A percentile compares a stretch with the other conserved stretches of the same genome.
Conservation (phyloP, 2,113 vertebrate genomes). For the Neoarius graeffei region DNA sequence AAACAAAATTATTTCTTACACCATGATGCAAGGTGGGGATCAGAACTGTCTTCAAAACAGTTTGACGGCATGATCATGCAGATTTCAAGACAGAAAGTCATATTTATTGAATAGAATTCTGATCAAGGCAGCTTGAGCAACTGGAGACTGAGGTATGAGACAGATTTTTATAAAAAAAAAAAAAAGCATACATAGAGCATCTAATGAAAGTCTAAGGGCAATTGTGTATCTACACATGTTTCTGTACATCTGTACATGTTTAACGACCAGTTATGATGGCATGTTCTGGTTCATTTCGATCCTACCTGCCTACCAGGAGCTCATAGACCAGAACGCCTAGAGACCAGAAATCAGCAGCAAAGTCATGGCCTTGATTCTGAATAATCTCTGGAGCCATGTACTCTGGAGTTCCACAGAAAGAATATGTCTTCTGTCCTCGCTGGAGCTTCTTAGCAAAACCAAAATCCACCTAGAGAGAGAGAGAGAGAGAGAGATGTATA, state of each 20-base stretch:
- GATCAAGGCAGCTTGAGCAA: not conserved
- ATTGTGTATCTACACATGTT: not conserved
- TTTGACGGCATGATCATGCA: not conserved
- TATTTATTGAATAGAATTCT: not conserved
- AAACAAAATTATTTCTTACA: not conserved
- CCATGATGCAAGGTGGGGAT: not conserved
- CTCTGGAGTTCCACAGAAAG: slow-evolving; percentile 82
- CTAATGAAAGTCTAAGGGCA: not conserved
- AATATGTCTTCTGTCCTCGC: slow-evolving; percentile 79
- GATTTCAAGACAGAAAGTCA: not conserved
- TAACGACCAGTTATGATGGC: not conserved
- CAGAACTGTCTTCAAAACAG: not conserved
- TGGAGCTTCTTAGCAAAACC: slow-evolving; percentile 79
- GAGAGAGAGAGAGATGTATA: not conserved
- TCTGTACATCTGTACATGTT: no score
- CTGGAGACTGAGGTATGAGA: not conserved
- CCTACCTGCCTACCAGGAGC: slow-evolving; percentile 79
- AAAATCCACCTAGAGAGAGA: slow-evolving; percentile 77
- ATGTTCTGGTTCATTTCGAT: not conserved
- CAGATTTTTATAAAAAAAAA: no score
- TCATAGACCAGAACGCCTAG: slow-evolving; percentile 79
- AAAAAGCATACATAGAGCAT: not conserved
- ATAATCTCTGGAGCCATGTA: slow-evolving; percentile 84
- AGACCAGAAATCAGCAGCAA: slow-evolving; percentile 82
- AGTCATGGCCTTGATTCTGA: slow-evolving; percentile 83